These are phyloP conservation scores for Trematomus loennbergii DNA, from an alignment of 2,113 vertebrate genomes.

Conservation along the genomic window DNA sequence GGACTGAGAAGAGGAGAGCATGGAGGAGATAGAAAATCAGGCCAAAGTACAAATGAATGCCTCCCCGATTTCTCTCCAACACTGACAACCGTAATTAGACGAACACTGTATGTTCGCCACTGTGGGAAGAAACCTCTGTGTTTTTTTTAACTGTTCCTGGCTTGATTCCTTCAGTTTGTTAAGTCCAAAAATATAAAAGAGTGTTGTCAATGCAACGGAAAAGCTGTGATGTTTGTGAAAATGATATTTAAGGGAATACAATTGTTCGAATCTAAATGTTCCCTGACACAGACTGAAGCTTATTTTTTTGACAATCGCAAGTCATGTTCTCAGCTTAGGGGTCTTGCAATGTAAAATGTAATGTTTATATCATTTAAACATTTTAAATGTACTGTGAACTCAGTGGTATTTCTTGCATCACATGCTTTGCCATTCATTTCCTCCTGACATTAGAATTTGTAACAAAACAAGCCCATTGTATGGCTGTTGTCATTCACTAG, in stretches of 20 bases:
- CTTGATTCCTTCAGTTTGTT: constrained; percentile 66
- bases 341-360: too few species aligned
- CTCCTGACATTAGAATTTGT: constrained; percentile 26
- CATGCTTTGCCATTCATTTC: constrained; percentile 7
- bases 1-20: constrained; percentile 88
- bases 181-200: constrained; percentile 59
- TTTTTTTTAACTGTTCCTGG: constrained; percentile 84
- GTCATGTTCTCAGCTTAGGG: not conserved
- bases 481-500: not conserved
- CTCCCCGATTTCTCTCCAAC: constrained; percentile 90
- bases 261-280: too few species aligned
- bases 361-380: not conserved
- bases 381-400: not conserved
- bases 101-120: constrained; percentile 88
- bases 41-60: constrained; percentile 90
- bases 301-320: not conserved
- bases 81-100: constrained; percentile 98
- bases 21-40: constrained; percentile 86
- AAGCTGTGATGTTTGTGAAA: constrained; percentile 15
- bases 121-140: constrained; percentile 88
- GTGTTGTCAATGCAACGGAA: constrained; percentile 71
- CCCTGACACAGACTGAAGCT: not conserved
- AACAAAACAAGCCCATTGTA: constrained; percentile 24
- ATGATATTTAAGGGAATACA: constrained; percentile 11
- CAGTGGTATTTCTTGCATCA: not conserved